Conservation (phyloP, 2,113 vertebrate species). For the Microtus montanus region DNA sequence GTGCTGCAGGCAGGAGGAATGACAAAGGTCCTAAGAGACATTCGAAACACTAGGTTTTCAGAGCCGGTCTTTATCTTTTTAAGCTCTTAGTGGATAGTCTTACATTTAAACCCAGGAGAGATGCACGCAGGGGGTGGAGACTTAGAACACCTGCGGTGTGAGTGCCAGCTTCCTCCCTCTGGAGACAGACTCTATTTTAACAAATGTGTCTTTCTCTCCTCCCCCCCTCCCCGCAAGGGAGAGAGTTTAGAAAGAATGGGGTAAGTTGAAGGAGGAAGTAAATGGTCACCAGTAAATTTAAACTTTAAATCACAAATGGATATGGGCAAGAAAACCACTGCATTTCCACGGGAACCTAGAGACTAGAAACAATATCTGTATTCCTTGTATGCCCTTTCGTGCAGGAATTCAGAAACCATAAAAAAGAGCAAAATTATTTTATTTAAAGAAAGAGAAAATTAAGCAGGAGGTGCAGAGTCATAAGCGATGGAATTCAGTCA, state of each 20-base stretch:
- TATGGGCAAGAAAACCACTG: neutral
- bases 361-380: neutral
- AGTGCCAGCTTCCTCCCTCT: neutral
- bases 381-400: neutral
- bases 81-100: neutral
- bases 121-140: neutral
- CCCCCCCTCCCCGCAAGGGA: too few species aligned
- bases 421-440: neutral
- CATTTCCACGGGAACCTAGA: neutral
- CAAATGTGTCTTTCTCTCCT: neutral
- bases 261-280: neutral
- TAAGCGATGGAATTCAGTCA: neutral
- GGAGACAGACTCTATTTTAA: neutral
- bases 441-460: neutral
- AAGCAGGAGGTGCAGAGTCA: neutral
- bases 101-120: neutral
- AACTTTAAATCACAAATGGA: neutral
- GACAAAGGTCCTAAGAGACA: neutral
- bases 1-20: neutral
- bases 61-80: neutral
- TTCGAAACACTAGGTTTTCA: neutral
- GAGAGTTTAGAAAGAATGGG: neutral
- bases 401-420: neutral
- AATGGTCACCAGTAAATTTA: neutral
- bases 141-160: neutral